Evolutionary conservation across 2,888 invertebrate genomes (phyloP), one percentile per base, ranked within the genome.

Genomic region (Melanargia galathea): DNA sequence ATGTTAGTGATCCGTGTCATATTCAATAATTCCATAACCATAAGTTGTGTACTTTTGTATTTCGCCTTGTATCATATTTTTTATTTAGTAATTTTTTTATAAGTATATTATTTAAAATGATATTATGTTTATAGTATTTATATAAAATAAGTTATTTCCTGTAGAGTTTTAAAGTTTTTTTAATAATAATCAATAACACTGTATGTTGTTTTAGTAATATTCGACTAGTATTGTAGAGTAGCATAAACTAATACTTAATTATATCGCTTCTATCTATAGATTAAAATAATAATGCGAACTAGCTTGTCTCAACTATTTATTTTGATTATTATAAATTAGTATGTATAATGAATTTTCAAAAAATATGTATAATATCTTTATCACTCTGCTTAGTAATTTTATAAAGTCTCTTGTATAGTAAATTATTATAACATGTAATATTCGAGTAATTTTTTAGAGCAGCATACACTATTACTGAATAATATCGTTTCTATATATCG

Each of bases 401-500:
- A 62, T 60, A 63, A 62, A 55, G 33, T 18, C 33, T 67, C 65
- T 55, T 68, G 64, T 72, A 70, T n/a, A n/a, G n/a, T 71, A 71
- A 66, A 66, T 63, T 63, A 65, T 38, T 66, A 66, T 62, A 59
- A 8, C 16, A 16, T 59, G 51, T 49, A 18, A n/a, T 22, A 8
- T 43, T 40, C 56, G 26, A 22, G 24, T 59, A 59, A 49, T 38
- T 10, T 11, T 8, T 8, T 49, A 38, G 45, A 8, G 24, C 49
- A 49, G 24, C 48, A 11, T 51, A 49, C 13, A 51, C 38, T 49
- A 18, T 18, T 49, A 26, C 11, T 49, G n/a, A 49, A 40, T 59
- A 59, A 45, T 20, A 45, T 45, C 8, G 2, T 10, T 45, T 40
- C 18, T 58, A n/a, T 48, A n/a, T 38, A 38, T 26, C 7, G 13